Conservation (phyloP, 1,140 invertebrate genomes). For the Nephila pilipes region DNA sequence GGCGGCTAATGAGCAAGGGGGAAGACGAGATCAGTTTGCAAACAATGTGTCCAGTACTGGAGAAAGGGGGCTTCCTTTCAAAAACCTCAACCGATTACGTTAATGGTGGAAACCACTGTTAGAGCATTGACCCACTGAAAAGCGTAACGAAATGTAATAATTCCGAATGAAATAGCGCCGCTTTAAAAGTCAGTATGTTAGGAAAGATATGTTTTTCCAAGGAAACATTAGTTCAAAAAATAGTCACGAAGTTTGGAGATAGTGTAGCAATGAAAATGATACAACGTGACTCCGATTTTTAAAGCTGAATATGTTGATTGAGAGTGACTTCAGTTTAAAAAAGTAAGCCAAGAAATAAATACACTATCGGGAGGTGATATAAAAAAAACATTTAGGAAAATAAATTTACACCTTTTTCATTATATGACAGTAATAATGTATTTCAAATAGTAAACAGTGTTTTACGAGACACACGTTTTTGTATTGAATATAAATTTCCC, state of each 20-base stretch:
- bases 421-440: too few relatives aligned
- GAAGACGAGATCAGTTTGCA: constrained; percentile 46
- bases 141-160: constrained; percentile 39
- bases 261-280: not conserved
- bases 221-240: not conserved
- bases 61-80: constrained; percentile 5
- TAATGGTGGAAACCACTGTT: constrained; percentile 63
- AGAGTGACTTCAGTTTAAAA: too few relatives aligned
- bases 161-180: not conserved
- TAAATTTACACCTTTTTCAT: too few relatives aligned
- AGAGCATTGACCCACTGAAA: constrained; percentile 66
- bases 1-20: constrained; percentile 61
- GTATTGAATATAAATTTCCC: too few relatives aligned
- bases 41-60: constrained; percentile 56
- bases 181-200: not conserved
- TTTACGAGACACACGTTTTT: too few relatives aligned
- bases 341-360: too few relatives aligned
- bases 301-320: too few relatives aligned
- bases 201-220: not conserved
- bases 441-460: too few relatives aligned
- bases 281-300: not conserved
- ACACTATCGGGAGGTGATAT: too few relatives aligned
- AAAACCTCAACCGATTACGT: constrained; percentile 66
- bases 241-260: not conserved
- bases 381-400: too few relatives aligned